These are phyloP conservation scores for Carollia perspicillata DNA, from an alignment of 2,113 vertebrate genomes.

Conservation along the genomic window DNA sequence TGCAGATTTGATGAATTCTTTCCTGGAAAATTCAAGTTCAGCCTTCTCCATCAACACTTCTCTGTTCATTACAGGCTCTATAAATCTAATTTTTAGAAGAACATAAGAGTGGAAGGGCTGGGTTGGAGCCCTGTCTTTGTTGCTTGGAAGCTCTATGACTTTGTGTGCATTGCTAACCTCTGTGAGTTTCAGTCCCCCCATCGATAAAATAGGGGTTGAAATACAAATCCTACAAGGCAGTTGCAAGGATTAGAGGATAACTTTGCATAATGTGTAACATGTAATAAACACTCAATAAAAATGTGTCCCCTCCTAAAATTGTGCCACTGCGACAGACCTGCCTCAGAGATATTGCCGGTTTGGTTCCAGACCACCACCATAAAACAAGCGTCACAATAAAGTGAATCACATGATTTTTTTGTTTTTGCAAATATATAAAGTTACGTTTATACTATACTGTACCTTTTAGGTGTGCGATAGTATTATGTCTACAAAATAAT, in stretches of 20 bases:
- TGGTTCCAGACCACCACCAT: not conserved
- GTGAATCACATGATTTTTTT: not conserved
- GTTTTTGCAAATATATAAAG: not conserved
- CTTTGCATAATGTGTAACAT: not conserved
- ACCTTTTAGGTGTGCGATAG: not conserved
- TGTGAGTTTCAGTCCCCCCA: slow-evolving; percentile 2
- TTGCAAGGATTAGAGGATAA: slow-evolving; percentile 34
- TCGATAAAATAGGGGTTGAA: slow-evolving; percentile 41
- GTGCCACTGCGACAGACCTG: not conserved
- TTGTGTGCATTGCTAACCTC: not conserved
- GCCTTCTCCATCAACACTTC: not conserved
- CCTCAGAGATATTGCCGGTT: not conserved
- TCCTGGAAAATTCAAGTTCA: not conserved
- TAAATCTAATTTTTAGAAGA: slow-evolving; percentile 2
- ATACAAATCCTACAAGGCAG: not conserved
- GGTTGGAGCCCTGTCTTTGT: not conserved
- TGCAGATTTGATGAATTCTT: not conserved
- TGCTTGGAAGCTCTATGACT: not conserved
- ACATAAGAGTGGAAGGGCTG: not conserved
- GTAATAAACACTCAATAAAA: slow-evolving; percentile 66
- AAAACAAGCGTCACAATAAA: not conserved
- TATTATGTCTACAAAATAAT: not conserved
- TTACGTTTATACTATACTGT: not conserved
- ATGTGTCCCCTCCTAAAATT: slow-evolving; percentile 34
- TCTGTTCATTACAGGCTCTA: not conserved